These are phyloP conservation scores for Tympanoctomys barrerae DNA, from an alignment of 2,797 vertebrate species.

Conservation along the genomic window DNA sequence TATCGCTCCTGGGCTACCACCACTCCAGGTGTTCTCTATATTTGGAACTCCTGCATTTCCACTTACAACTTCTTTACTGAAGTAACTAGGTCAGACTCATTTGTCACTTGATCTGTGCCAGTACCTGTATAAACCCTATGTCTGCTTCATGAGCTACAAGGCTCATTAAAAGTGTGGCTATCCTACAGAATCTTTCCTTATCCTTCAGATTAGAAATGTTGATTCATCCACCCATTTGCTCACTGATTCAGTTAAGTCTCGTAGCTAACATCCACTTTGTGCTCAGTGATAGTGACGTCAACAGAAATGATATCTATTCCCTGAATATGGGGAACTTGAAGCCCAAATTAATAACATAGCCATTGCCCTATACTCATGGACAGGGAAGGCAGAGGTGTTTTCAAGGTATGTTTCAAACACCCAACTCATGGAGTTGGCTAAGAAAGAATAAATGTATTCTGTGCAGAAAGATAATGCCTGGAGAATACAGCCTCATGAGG, in stretches of 20 bases:
- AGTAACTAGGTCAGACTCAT: background rate
- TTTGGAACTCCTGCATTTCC: background rate
- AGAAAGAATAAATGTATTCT: background rate
- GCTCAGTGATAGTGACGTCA: background rate
- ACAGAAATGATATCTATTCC: background rate
- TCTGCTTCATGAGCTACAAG: background rate
- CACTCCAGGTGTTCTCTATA: background rate
- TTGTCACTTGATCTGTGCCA: background rate
- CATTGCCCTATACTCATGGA: background rate
- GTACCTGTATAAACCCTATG: background rate
- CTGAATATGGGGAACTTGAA: background rate
- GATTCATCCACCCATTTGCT: background rate
- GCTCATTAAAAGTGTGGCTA: background rate
- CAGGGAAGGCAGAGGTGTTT: background rate
- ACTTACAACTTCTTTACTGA: background rate
- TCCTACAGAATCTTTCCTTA: background rate
- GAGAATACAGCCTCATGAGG: background rate
- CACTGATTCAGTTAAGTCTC: slow-evolving; percentile 1
- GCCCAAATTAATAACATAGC: background rate
- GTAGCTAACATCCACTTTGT: background rate
- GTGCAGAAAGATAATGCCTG: background rate
- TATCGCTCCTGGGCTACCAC: background rate
- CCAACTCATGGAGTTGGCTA: background rate
- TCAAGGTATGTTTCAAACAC: background rate
- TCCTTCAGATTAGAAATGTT: background rate